Percentiles rank a stretch among this genome's conserved stretches.
Conservation (phyloP, 2,888 invertebrate species). For the Pyrrhia umbra region DNA sequence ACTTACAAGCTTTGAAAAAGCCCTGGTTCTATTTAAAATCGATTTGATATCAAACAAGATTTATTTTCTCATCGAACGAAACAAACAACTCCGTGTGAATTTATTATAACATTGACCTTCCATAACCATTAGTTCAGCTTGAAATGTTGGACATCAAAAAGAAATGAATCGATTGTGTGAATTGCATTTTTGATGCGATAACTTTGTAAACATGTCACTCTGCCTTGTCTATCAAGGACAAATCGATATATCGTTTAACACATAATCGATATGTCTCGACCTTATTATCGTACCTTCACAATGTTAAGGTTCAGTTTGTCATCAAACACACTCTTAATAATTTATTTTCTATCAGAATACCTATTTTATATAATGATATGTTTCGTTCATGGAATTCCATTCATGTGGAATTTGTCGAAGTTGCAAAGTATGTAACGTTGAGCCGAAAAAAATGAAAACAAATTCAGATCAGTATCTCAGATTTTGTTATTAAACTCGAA, state of each 20-base stretch:
- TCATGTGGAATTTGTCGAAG: background rate
- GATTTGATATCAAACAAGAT: background rate
- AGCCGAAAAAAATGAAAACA: background rate
- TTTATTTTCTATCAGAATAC: conserved; percentile 7
- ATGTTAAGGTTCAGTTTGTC: background rate
- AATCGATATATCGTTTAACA: conserved; percentile 16
- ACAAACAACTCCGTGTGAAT: background rate
- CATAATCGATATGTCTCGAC: conserved; percentile 39
- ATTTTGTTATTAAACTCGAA: too few species aligned
- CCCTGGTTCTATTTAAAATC: background rate
- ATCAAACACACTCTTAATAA: background rate
- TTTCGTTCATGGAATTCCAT: background rate
- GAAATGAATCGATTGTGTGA: background rate
- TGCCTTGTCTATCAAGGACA: conserved; percentile 5
- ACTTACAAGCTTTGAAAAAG: background rate
- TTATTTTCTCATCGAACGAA: background rate
- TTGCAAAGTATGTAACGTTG: background rate
- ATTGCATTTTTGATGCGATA: conserved; percentile 8
- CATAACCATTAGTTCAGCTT: background rate
- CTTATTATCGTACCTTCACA: conserved; percentile 17
- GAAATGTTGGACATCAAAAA: background rate
- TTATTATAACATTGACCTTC: background rate
- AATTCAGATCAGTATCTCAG: too few species aligned
- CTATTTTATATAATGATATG: background rate
- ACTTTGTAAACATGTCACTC: background rate